Evolutionary conservation across 2,888 invertebrate genomes (phyloP).

Genomic region (Catocala fraxini): DNA sequence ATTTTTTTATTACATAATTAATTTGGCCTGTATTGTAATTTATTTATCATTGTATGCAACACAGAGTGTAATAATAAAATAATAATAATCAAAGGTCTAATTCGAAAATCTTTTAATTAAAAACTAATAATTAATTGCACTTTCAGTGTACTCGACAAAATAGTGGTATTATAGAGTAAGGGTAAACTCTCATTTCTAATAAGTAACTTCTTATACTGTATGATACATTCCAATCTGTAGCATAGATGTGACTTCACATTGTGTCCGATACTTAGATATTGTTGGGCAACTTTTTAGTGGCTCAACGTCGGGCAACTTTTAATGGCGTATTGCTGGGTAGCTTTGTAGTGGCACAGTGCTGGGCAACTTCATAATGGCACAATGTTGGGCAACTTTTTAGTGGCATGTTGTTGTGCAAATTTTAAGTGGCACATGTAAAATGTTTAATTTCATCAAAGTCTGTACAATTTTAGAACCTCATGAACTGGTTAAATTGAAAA

Average conservation of each 20-base stretch:
- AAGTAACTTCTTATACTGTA: conserved; percentile 26
- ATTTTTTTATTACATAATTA: conserved; percentile 10
- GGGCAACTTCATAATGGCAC: no score
- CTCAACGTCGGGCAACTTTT: not conserved
- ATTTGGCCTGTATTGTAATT: not conserved
- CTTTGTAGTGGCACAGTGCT: no score
- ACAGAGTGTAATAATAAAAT: not conserved
- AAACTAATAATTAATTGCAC: not conserved
- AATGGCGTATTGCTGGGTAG: no score
- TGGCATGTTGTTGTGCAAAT: no score
- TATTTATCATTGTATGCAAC: not conserved
- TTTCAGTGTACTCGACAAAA: conserved; percentile 30
- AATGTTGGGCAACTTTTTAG: no score
- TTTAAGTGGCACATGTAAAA: no score
- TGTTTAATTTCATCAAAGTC: no score
- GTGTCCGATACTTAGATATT: conserved; percentile 35
- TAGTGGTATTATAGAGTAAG: conserved; percentile 44
- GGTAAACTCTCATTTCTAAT: conserved; percentile 41
- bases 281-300: conserved; percentile 45
- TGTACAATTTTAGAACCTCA: no score
- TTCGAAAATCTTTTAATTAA: not conserved
- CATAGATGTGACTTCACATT: conserved; percentile 36
- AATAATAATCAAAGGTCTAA: conserved; percentile 8
- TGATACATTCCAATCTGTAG: conserved; percentile 49
- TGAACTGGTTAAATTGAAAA: no score